A percentile compares a stretch with the other conserved stretches of the same genome.
These are phyloP conservation scores for Melipona bicolor DNA, from an alignment of 2,888 invertebrate species.

Conservation along the genomic window DNA sequence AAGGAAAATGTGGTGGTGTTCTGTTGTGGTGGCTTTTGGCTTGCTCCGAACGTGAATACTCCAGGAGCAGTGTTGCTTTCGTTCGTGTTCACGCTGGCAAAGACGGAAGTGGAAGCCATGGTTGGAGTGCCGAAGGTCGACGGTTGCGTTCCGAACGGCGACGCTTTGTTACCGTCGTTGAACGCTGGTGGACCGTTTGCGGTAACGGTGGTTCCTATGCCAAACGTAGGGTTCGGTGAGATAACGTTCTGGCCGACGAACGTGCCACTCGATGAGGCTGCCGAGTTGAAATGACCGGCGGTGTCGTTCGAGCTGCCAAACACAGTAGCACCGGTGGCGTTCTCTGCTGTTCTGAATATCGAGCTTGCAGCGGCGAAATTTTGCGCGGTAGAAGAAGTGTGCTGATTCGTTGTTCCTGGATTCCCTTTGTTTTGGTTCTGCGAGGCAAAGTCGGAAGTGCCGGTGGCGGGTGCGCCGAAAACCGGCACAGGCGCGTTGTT, in stretches of 20 bases:
- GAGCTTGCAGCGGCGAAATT: conserved; percentile 26
- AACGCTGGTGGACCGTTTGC: conserved; percentile 34
- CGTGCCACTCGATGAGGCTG: background rate
- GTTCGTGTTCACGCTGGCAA: conserved; percentile 35
- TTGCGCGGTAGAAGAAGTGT: background rate
- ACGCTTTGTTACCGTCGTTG: conserved; percentile 46
- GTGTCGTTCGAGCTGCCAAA: conserved; percentile 48
- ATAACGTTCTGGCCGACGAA: conserved; percentile 46
- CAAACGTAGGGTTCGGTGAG: conserved; percentile 44
- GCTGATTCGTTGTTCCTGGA: background rate
- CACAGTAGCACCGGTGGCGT: conserved; percentile 7
- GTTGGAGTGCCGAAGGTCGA: conserved; percentile 60
- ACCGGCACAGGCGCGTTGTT: conserved; percentile 29
- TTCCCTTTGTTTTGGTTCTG: conserved; percentile 1
- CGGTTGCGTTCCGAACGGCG: conserved; percentile 64
- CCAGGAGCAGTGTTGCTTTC: conserved; percentile 23
- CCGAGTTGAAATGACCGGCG: conserved; percentile 23
- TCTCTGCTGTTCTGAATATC: conserved; percentile 37
- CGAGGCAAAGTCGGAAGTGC: conserved; percentile 40
- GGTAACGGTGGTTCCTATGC: background rate
- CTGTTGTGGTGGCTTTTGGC: conserved; percentile 57
- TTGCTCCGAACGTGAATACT: conserved; percentile 69
- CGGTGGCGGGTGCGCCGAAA: conserved; percentile 22
- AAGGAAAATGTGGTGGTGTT: conserved; percentile 34
- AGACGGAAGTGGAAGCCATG: conserved; percentile 42